Base-by-base conservation (phyloP, 1,140 invertebrate species). In the Venturia canescens region DNA sequence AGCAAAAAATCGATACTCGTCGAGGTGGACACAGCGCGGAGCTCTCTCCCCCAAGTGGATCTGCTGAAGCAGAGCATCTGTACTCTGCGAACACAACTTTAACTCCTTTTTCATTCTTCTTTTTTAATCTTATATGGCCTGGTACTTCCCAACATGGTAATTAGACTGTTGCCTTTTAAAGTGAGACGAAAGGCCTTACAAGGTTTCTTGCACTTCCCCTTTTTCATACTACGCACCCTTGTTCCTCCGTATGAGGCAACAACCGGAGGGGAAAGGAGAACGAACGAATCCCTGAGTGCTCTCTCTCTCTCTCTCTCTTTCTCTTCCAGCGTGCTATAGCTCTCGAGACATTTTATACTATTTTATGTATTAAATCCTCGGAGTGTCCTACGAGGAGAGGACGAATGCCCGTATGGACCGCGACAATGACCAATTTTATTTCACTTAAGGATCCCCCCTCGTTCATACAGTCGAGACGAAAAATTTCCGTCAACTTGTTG, bases 201-300 rank as follows among this genome's bases (percentile, higher is more conserved):
- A 34, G 74, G 74, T 60, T 76, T 76, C 74, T 76, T 76, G 74
- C 74, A 76, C 74, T 76, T 76, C 26, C 74, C 74, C 74, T 76
- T 76, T 76, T 76, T 31, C 48, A 63, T 27, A 34, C 50, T 29
- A 26, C 18, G 26, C n/a, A 75, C 71, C 48, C 71, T 75, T 75
- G 71, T 23, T 66, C 27, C 26, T 26, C 23, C 71, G 48, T 27
- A 75, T 57, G 71, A 15, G 71, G 48, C 48, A 23, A 66, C 27
- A 66, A 15, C 27, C 21, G 4, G 23, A 11, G 26, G 23, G 60
- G 23, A 23, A 27, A 66, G 60, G 53, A 23, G 53, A 23, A 57
- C 53, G 53, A 57, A 57, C 21, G 21, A 57, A 57, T 57, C 53
- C n/a, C 18, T 23, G 16, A 57, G 38, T 44, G 38, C 38, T 44